Conservation (phyloP, 92 coral and sea anemone species). For the Porites cylindrica region DNA sequence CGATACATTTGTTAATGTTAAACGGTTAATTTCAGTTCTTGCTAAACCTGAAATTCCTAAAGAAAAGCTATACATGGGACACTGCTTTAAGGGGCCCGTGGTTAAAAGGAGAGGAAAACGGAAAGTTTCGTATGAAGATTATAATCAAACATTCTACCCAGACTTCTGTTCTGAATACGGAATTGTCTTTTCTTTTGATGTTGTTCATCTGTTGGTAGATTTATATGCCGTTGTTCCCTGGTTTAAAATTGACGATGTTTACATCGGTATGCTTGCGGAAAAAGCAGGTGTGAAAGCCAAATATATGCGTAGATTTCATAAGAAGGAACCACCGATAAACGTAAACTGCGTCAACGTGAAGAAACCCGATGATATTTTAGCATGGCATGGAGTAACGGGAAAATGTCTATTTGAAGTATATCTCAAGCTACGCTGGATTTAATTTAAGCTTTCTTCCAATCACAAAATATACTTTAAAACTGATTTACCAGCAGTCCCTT, state of each 20-base stretch:
- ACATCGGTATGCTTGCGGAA: neutral
- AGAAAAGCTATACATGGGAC: neutral
- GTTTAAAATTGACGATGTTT: neutral
- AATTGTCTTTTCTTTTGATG: neutral
- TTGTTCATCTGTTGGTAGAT: neutral
- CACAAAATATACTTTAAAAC: too few relatives aligned
- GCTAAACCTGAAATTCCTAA: neutral
- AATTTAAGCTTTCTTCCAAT: too few relatives aligned
- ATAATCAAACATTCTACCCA: neutral
- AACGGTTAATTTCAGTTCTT: neutral
- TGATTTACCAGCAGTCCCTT: too few relatives aligned
- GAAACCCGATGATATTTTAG: neutral
- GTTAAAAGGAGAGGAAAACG: neutral
- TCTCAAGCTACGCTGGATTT: neutral
- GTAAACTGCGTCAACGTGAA: too few relatives aligned
- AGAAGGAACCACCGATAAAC: too few relatives aligned
- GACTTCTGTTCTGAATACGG: neutral
- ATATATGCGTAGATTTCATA: too few relatives aligned
- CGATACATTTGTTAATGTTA: neutral
- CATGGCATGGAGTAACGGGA: neutral
- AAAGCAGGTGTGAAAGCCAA: neutral
- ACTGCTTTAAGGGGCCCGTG: neutral
- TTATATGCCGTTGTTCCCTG: neutral
- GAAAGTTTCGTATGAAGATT: neutral
- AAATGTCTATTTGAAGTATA: neutral